phyloP scores from a whole-genome alignment of 2,113 vertebrate genomes.

The Piprites chloris region DNA sequence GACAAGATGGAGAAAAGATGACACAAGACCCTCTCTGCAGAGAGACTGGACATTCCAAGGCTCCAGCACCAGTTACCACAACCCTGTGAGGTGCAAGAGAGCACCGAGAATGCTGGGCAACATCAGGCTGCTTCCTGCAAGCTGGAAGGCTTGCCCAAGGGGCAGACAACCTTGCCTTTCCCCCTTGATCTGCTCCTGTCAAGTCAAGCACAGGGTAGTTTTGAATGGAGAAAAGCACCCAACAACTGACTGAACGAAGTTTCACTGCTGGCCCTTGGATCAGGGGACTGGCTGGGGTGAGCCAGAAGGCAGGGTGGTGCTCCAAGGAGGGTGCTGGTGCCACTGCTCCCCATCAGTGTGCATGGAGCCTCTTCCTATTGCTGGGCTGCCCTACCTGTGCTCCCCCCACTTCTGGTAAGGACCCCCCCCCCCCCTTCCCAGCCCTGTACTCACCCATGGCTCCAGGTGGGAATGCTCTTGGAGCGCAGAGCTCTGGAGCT shows the following conservation, averaged over 20 bases:
- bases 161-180: neutral
- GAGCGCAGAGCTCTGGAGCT: rapidly evolving
- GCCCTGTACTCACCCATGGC: slow-evolving; percentile 21
- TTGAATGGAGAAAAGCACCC: neutral
- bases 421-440: rapidly evolving
- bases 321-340: rapidly evolving
- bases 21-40: neutral
- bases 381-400: neutral
- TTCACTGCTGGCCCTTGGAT: neutral
- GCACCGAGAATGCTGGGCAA: neutral
- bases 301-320: neutral
- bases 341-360: neutral
- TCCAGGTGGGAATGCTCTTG: rapidly evolving
- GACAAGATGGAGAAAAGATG: neutral
- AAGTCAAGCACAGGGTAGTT: neutral
- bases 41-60: neutral
- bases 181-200: neutral
- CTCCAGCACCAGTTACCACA: rapidly evolving
- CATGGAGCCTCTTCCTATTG: neutral
- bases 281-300: neutral
- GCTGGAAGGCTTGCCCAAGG: neutral
- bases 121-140: neutral
- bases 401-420: neutral
- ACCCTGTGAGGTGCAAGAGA: neutral
- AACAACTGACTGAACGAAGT: rapidly evolving